Percentiles rank a stretch among this genome's conserved stretches.
Conservation (phyloP, 2,888 invertebrate genomes). For the Tipula helvola region DNA sequence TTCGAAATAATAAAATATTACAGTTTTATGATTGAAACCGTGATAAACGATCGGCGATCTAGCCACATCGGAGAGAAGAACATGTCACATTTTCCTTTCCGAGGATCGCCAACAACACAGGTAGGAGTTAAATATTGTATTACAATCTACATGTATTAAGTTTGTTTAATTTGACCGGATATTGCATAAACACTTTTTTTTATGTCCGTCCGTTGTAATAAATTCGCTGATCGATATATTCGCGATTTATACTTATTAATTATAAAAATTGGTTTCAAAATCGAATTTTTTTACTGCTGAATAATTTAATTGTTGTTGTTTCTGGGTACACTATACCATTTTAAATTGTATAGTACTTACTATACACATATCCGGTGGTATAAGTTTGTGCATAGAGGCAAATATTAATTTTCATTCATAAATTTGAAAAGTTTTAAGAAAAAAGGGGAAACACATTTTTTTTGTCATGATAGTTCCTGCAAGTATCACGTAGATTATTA, state of each 20-base stretch:
- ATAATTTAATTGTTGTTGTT: background rate
- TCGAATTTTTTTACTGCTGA: background rate
- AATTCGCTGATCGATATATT: background rate
- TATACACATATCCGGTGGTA: background rate
- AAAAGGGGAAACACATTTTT: background rate
- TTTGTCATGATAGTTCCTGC: background rate
- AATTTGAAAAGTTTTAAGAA: background rate
- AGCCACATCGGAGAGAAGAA: constrained; percentile 19
- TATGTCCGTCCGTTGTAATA: background rate
- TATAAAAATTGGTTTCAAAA: background rate
- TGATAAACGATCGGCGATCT: constrained; percentile 19
- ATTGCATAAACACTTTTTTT: background rate
- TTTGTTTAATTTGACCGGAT: background rate
- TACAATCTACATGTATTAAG: background rate
- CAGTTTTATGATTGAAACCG: constrained; percentile 22
- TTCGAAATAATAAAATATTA: background rate
- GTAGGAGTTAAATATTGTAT: constrained; percentile 28
- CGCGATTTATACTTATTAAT: background rate
- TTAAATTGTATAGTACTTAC: background rate
- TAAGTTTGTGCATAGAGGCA: background rate
- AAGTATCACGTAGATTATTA: background rate
- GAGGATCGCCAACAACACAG: constrained; percentile 53
- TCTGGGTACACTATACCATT: background rate
- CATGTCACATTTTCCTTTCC: constrained; percentile 56
- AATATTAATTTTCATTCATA: background rate